Base-by-base conservation (phyloP, 2,113 vertebrate species). In the Desmodus rotundus region DNA sequence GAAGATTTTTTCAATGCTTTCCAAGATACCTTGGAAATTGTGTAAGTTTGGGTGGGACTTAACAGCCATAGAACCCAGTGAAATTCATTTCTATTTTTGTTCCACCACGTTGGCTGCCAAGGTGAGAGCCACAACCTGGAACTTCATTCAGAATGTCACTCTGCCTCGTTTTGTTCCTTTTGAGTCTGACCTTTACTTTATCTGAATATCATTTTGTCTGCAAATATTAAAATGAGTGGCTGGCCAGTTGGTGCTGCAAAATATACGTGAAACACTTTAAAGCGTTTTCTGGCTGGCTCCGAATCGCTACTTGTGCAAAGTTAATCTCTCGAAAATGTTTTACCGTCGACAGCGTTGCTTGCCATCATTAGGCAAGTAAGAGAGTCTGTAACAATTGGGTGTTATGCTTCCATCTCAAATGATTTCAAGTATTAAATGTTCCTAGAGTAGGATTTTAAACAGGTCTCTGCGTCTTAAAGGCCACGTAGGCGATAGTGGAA, bases 311-410 rank as follows among this genome's bases (percentile, higher is more conserved):
- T 96, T 97, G 89, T 97, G 83, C 92, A 93, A 97, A 95, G 86
- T 95, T 98, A 98, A 98, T 98, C 96, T 96, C 96, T 97, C 97
- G 74, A 98, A 98, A 98, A 98, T 89, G 95, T 97, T 98, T 95
- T 84, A 76, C 92, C 97, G 83, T 97, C 97, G 97, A 98, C 97
- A 97, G 95, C 92, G 58, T 98, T 91, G 76, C 95, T 96, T 96
- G 67, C 93, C 86, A 86, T 97, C 98, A 98, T 98, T 97, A 98
- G 98, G 97, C 96, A 97, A 98, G 98, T 93, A 97, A 98, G 97
- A 97, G 82, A 97, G 92, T 97, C 94, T 96, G 88, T 94, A 98
- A 98, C 97, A 98, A 98, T 97, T 93, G 95, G 47, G 90, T 97
- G 97, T 98, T 98, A 97, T 89, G 56, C 73, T 97, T 99, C 98